phyloP scores from a whole-genome alignment of 2,888 invertebrate genomes.

The Cephus spinipes region DNA sequence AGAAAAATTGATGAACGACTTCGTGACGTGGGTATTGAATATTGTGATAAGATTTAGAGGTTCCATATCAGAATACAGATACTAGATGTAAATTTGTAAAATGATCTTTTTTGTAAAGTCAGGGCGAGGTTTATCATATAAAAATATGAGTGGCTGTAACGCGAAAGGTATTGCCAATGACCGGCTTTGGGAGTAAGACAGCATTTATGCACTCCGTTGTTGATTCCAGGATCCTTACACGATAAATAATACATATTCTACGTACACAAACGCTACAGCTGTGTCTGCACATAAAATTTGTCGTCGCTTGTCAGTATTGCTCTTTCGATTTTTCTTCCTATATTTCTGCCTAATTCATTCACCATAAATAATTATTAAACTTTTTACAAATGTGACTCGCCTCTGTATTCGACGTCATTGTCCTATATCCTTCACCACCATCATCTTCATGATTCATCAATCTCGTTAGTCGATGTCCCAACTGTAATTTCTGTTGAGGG shows the following conservation, averaged over 20 bases:
- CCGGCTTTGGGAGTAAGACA: constrained; percentile 18
- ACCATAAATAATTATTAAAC: constrained; percentile 55
- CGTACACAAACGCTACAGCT: constrained; percentile 57
- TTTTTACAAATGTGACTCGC: constrained; percentile 62
- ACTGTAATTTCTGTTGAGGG: not conserved
- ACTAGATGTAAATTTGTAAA: too few species aligned
- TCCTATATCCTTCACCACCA: not conserved
- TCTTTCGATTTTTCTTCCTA: constrained; percentile 41
- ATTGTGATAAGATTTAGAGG: too few species aligned
- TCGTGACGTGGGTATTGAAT: too few species aligned
- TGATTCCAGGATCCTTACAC: constrained; percentile 18
- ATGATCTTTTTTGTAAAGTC: too few species aligned
- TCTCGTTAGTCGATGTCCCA: not conserved
- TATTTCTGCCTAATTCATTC: constrained; percentile 59
- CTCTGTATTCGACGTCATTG: constrained; percentile 17
- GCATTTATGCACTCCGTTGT: constrained; percentile 12
- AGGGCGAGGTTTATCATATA: too few species aligned
- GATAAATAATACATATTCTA: constrained; percentile 29
- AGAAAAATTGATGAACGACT: too few species aligned
- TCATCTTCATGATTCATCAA: not conserved
- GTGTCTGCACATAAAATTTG: constrained; percentile 59
- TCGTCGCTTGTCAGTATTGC: constrained; percentile 64
- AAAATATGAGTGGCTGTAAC: too few species aligned
- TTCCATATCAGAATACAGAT: too few species aligned
- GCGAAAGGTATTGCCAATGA: too few species aligned